These are phyloP conservation scores for Poecile montanus DNA, from an alignment of 2,797 vertebrate species.

Conservation along the genomic window DNA sequence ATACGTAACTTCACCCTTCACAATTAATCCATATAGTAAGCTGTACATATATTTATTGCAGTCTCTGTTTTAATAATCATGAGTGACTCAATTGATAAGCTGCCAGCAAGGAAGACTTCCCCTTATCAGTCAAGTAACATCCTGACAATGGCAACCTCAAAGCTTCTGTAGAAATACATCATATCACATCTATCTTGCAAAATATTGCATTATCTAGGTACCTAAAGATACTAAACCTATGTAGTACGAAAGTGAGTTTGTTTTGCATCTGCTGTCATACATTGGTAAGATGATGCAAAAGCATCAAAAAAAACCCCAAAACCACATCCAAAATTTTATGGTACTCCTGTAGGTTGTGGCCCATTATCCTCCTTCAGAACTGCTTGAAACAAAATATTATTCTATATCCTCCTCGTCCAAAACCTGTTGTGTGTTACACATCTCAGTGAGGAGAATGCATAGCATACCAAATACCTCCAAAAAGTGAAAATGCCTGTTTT, in stretches of 20 bases:
- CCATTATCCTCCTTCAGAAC: background rate
- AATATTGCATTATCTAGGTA: background rate
- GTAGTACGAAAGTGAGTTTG: rapidly evolving
- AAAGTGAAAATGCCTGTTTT: background rate
- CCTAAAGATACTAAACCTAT: background rate
- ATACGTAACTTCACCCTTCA: background rate
- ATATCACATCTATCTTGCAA: background rate
- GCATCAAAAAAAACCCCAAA: background rate
- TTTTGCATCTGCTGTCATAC: background rate
- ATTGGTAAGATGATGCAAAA: background rate
- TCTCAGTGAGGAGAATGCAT: background rate
- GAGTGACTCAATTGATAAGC: background rate
- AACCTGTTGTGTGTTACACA: background rate
- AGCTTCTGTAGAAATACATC: background rate
- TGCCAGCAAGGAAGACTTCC: background rate
- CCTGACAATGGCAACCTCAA: background rate
- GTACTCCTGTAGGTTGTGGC: background rate
- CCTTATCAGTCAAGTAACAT: background rate
- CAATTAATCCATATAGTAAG: background rate
- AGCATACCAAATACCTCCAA: background rate
- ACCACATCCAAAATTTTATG: background rate
- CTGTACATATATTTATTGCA: background rate
- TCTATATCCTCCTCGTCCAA: background rate
- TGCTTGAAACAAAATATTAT: background rate
- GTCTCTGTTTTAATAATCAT: background rate